Evolutionary conservation across 2,888 invertebrate genomes (phyloP), one percentile per base, ranked within the genome.

Genomic region (Zygaena filipendulae): DNA sequence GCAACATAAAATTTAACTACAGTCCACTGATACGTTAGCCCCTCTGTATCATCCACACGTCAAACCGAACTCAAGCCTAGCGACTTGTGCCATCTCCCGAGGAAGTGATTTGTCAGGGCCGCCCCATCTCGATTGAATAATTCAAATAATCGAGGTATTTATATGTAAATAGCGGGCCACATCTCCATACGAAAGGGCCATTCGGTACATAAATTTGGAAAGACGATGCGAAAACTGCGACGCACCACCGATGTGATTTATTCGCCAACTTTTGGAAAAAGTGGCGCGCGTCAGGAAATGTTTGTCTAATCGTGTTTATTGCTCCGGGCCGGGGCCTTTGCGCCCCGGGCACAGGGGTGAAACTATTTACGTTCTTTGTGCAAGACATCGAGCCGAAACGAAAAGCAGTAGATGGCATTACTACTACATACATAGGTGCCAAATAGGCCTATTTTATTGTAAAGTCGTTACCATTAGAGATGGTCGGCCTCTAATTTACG

Each of bases 121-220:
- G 72, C 79, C 77, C 77, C 75, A 75, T 75, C 79, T 77, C 79
- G 74, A 79, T 79, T 79, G 79, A 79, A 79, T 79, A 79, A 79
- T 79, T 79, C 79, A 79, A 79, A 79, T 79, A 79, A 79, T 79
- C 75, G 77, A 72, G 74, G 77, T 77, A 77, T 79, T 79, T 77
- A 79, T 77, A 79, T 77, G 79, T 77, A 77, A 77, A 79, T 77
- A 69, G 74, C 69, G 63, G 68, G 57, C 68, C 63, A 68, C 71
- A 79, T 79, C 79, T 75, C 77, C 79, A 79, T 79, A 75, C 77
- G 79, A 77, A 79, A 79, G 77, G 77, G 67, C 72, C 75, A 72
- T 74, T 71, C 71, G 77, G 75, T 74, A 77, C 79, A 79, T 79
- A 79, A 79, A 79, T 77, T 79, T 77, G 72, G 74, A 67, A 71